Conservation (phyloP, 2,797 vertebrate species). For the Lepilemur ruficaudatus region DNA sequence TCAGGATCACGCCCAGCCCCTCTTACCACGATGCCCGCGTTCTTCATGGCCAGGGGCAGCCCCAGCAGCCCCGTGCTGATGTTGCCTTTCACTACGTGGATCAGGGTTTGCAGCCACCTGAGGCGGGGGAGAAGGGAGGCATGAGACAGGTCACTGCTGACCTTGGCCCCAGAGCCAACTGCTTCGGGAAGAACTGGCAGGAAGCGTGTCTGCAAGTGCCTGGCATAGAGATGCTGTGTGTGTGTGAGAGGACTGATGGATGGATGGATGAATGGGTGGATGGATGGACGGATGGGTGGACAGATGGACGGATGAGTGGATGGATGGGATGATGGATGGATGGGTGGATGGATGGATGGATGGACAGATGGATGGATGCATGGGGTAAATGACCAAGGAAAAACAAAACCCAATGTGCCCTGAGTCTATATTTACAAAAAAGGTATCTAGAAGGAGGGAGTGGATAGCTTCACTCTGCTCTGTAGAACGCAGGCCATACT, state of each 20-base stretch:
- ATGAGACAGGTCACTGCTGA: neutral
- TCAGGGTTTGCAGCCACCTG: conserved; percentile 92
- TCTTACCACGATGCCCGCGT: conserved; percentile 91
- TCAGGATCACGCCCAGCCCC: neutral
- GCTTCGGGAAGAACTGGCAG: no score
- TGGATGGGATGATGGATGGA: no score
- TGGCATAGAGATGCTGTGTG: no score
- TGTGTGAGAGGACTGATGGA: no score
- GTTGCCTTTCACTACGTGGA: conserved; percentile 94
- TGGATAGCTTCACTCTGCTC: neutral
- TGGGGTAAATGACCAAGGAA: neutral
- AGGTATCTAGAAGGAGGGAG: neutral
- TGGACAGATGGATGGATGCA: neutral
- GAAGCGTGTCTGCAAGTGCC: no score
- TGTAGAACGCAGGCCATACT: neutral
- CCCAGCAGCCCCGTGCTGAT: conserved; percentile 92
- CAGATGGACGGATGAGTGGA: no score
- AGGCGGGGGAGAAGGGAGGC: neutral
- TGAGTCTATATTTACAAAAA: neutral
- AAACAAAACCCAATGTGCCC: neutral
- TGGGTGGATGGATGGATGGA: neutral
- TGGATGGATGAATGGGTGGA: neutral
- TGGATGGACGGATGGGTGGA: neutral
- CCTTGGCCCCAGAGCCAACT: neutral
- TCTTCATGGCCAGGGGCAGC: conserved; percentile 92